Conservation (phyloP, 2,888 invertebrate genomes). For the Galerucella pusilla region DNA sequence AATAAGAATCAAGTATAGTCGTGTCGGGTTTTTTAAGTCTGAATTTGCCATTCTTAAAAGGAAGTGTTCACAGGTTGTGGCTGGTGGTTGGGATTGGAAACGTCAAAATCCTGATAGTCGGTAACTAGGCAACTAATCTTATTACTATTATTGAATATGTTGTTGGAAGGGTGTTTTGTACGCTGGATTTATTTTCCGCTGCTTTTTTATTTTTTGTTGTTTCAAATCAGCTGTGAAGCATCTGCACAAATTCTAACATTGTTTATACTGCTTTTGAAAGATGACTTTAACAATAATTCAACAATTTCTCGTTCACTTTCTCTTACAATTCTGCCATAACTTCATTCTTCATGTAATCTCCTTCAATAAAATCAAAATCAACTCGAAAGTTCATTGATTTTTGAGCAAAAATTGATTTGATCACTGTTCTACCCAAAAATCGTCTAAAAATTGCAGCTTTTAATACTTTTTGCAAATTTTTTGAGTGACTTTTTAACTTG, state of each 20-base stretch:
- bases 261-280: background rate
- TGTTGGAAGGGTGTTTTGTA: background rate
- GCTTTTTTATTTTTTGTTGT: background rate
- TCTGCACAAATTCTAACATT: background rate
- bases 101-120: slow-evolving; percentile 19
- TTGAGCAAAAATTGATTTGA: no score
- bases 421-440: no score
- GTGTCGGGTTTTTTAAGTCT: background rate
- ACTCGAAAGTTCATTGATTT: no score
- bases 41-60: background rate
- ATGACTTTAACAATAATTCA: no score
- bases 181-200: background rate
- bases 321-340: no score
- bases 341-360: no score
- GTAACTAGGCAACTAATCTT: slow-evolving; percentile 21
- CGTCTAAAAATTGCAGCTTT: no score
- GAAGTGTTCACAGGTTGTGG: slow-evolving; percentile 29
- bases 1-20: background rate
- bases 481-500: no score
- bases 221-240: background rate
- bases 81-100: slow-evolving; percentile 16
- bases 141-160: background rate
- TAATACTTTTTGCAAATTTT: no score
- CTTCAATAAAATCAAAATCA: no score
- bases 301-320: no score